Evolutionary conservation across 2,113 vertebrate genomes (phyloP), one percentile per base, ranked within the genome.

Genomic region (Ceyx melanurus): DNA sequence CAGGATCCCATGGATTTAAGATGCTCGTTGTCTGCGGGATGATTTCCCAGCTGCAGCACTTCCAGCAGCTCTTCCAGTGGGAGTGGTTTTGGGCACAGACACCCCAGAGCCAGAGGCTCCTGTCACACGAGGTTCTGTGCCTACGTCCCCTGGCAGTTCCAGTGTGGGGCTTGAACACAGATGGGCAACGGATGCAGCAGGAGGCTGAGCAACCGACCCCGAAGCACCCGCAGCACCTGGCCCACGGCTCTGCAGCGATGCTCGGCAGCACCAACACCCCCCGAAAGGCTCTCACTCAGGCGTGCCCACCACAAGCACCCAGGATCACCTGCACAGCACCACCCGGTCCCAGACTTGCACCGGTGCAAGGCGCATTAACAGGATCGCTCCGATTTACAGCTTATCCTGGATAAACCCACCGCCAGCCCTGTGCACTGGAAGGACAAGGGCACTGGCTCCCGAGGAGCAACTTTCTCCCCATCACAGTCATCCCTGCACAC

Each of bases 121-220:
- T 0, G 0, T n/a, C 26, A 23, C 0, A 1, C 7, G 4, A 43
- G 42, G 62, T 45, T 31, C 29, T 3, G 1, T 2, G 21, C 25
- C 3, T 1, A 60, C 6, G 12, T 29, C 42, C 77, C 67, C 57
- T 8, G 10, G 35, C 1, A 1, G 42, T 13, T 26, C 33, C 42
- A 6, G 1, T 1, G 18, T 8, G 2, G 65, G 53, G 77, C 46
- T 5, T 0, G 25, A 21, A 61, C 31, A 0, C 19, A 6, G 4
- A 10, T 0, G 2, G 57, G 31, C 3, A 2, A 68, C 0, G 1
- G 60, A 71, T 4, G 51, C 4, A 2, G 35, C 56, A 42, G 61
- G 2, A 70, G 29, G 42, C 37, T 10, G 2, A 54, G 28, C 7
- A 10, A 51, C 56, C 14, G 3, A 13, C 12, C 76, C 29, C 4